Conservation (phyloP, 2,797 vertebrate species). For the Notolabrus celidotus region DNA sequence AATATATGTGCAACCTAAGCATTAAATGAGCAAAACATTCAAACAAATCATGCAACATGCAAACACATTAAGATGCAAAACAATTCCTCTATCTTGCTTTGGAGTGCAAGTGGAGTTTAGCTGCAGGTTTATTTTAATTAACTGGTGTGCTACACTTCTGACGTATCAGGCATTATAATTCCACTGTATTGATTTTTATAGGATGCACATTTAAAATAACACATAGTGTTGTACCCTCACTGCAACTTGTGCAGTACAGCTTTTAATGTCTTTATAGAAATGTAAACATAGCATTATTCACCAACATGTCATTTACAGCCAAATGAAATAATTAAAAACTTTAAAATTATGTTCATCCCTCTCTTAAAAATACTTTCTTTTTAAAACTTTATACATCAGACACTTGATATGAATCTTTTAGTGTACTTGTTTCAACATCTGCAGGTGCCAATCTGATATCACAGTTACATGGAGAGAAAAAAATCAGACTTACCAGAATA, state of each 20-base stretch:
- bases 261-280: background rate
- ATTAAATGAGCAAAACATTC: slow-evolving; percentile 39
- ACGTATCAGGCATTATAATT: too few species aligned
- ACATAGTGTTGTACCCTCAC: background rate
- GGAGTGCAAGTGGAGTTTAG: background rate
- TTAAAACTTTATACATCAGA: too few species aligned
- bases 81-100: background rate
- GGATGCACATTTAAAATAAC: background rate
- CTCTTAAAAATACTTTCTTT: background rate
- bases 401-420: too few species aligned
- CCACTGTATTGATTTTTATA: too few species aligned
- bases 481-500: slow-evolving; percentile 68
- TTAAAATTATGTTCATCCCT: background rate
- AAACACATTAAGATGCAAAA: slow-evolving; percentile 18
- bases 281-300: slow-evolving; percentile 3
- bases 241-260: background rate
- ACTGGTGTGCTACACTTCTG: too few species aligned
- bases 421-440: slow-evolving; percentile 5
- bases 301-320: background rate
- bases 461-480: background rate
- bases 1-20: slow-evolving; percentile 42
- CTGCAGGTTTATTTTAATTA: background rate
- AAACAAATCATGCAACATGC: slow-evolving; percentile 25
- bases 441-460: background rate
- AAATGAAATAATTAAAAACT: background rate